A percentile compares a stretch with the other conserved stretches of the same genome.
Evolutionary conservation across 1,140 invertebrate species (phyloP).

Genomic region (roundworm (Caenorhabditis elegans)): DNA sequence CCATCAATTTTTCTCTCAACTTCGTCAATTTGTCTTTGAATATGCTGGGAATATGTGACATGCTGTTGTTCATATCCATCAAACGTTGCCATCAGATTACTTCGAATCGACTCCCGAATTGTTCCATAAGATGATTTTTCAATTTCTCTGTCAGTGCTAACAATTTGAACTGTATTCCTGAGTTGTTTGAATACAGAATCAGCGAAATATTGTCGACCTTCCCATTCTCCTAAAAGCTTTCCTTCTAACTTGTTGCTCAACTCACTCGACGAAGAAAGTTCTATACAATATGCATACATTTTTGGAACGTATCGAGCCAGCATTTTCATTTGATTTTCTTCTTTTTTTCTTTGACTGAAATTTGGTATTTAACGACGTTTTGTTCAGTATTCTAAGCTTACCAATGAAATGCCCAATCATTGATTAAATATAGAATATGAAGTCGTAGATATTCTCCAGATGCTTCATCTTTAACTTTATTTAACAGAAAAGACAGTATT

Average conservation of each 20-base stretch:
- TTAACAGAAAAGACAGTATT: slow-evolving; percentile 54
- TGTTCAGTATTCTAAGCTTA: slow-evolving; percentile 26
- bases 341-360: slow-evolving; percentile 60
- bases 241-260: slow-evolving; percentile 53
- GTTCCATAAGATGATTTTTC: slow-evolving; percentile 7
- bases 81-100: slow-evolving; percentile 16
- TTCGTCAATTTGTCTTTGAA: slow-evolving; percentile 1
- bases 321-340: slow-evolving; percentile 54
- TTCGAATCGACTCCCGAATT: background rate
- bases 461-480: slow-evolving; percentile 46
- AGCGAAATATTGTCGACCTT: slow-evolving; percentile 57
- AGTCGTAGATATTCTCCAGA: slow-evolving; percentile 54
- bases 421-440: slow-evolving; percentile 59
- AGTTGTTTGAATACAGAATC: slow-evolving; percentile 53
- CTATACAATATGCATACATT: slow-evolving; percentile 55
- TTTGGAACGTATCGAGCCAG: slow-evolving; percentile 59
- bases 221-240: slow-evolving; percentile 58
- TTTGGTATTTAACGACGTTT: no score
- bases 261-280: background rate
- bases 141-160: background rate
- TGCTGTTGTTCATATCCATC: slow-evolving; percentile 45
- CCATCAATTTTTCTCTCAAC: slow-evolving; percentile 4
- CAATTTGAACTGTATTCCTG: background rate
- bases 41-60: slow-evolving; percentile 31
- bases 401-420: slow-evolving; percentile 64